These are phyloP conservation scores for Arctia plantaginis DNA, from an alignment of 2,888 invertebrate genomes.

Conservation along the genomic window DNA sequence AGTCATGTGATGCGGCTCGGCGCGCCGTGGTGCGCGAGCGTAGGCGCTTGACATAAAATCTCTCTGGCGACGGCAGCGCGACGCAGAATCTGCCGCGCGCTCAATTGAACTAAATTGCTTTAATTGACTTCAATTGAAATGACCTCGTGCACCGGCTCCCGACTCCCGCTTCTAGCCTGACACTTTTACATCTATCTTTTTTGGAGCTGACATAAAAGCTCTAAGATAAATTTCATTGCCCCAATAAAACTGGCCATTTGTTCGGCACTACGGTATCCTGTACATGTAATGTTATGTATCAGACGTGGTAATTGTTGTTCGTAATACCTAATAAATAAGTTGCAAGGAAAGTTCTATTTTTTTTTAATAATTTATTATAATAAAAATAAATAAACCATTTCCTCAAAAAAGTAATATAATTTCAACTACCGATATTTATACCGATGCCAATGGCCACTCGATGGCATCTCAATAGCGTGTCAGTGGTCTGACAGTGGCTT, in stretches of 20 bases:
- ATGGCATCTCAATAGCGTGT: too few species aligned
- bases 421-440: not conserved
- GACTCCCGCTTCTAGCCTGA: slow-evolving; percentile 83
- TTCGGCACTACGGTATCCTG: slow-evolving; percentile 46
- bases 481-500: too few species aligned
- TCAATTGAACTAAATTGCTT: slow-evolving; percentile 86
- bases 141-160: slow-evolving; percentile 84
- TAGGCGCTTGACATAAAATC: slow-evolving; percentile 82
- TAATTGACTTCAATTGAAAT: slow-evolving; percentile 86
- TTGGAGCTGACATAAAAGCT: slow-evolving; percentile 83
- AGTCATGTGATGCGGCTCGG: slow-evolving; percentile 8
- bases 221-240: slow-evolving; percentile 76
- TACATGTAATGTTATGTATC: slow-evolving; percentile 34
- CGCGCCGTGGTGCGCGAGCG: not conserved
- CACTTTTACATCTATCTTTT: slow-evolving; percentile 86
- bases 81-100: slow-evolving; percentile 84
- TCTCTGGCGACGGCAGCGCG: slow-evolving; percentile 78
- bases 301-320: not conserved
- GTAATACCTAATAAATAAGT: not conserved
- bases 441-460: too few species aligned
- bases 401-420: too few species aligned
- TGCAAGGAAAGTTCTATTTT: not conserved
- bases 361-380: too few species aligned
- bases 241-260: slow-evolving; percentile 64
- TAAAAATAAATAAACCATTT: too few species aligned